Conservation (phyloP, 2,113 vertebrate species). For the Struthio camelus region DNA sequence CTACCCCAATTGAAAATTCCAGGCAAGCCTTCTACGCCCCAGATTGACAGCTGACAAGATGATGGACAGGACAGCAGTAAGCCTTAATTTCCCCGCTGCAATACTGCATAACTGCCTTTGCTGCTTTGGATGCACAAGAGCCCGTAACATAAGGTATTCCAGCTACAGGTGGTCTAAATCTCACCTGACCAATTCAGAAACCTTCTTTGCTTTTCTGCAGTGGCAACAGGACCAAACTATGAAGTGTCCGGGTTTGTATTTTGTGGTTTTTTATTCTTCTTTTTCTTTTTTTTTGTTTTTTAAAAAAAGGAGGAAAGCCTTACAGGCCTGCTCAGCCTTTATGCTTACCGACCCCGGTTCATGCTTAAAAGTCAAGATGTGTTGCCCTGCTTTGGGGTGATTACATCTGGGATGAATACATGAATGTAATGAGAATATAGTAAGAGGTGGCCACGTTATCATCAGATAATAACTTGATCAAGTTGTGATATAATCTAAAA, state of each 20-base stretch:
- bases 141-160: rapidly evolving
- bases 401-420: not conserved
- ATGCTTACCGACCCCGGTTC: not conserved
- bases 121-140: not conserved
- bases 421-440: not conserved
- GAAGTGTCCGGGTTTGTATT: not conserved
- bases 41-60: not conserved
- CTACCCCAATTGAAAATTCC: not conserved
- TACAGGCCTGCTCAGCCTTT: not conserved
- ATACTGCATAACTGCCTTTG: not conserved
- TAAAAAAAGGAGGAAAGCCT: not conserved
- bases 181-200: not conserved
- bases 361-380: not conserved
- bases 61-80: not conserved
- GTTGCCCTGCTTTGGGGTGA: not conserved
- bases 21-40: not conserved
- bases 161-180: not conserved
- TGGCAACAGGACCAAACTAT: not conserved
- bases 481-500: not conserved
- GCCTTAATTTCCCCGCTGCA: not conserved
- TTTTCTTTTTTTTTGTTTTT: not conserved
- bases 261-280: not conserved
- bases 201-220: not conserved
- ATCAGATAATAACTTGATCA: not conserved
- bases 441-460: not conserved